These are phyloP conservation scores for Pseudachorutes palmiensis DNA, from an alignment of 1,140 invertebrate species.

Conservation along the genomic window DNA sequence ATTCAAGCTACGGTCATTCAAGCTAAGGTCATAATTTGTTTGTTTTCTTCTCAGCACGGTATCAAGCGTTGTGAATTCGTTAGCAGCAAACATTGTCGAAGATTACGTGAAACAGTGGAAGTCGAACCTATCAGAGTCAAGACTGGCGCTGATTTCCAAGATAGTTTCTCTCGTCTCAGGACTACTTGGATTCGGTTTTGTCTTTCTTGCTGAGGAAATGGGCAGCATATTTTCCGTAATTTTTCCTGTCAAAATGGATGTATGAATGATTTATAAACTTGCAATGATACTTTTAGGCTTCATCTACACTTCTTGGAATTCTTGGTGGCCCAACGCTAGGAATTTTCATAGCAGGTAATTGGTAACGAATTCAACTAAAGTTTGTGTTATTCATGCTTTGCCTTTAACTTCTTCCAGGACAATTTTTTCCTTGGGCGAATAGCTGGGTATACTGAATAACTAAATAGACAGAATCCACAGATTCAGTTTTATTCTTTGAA, in stretches of 20 bases:
- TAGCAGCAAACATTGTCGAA: slow-evolving; percentile 73
- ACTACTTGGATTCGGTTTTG: slow-evolving; percentile 24
- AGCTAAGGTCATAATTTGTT: slow-evolving; percentile 53
- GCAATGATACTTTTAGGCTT: slow-evolving; percentile 22
- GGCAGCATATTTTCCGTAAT: slow-evolving; percentile 34
- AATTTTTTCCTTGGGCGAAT: slow-evolving; percentile 57
- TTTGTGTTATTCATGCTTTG: slow-evolving; percentile 68
- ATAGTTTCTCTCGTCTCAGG: slow-evolving; percentile 18
- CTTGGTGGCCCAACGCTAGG: slow-evolving; percentile 57
- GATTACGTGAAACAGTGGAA: slow-evolving; percentile 57
- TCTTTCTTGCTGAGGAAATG: slow-evolving; percentile 33
- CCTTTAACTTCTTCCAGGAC: slow-evolving; percentile 56
- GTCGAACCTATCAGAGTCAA: slow-evolving; percentile 17
- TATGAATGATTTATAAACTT: neutral
- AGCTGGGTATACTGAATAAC: slow-evolving; percentile 42
- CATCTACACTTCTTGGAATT: slow-evolving; percentile 46
- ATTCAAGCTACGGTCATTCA: slow-evolving; percentile 74
- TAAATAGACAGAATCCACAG: neutral
- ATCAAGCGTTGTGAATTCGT: slow-evolving; percentile 71
- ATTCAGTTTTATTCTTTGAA: neutral
- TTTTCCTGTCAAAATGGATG: neutral
- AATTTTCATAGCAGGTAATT: slow-evolving; percentile 56
- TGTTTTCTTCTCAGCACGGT: slow-evolving; percentile 61
- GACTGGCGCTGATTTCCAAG: slow-evolving; percentile 20
- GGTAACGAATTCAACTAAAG: slow-evolving; percentile 53